A percentile compares a stretch with the other conserved stretches of the same genome.
Conservation (phyloP, 2,113 vertebrate species). For the Nesoenas mayeri region DNA sequence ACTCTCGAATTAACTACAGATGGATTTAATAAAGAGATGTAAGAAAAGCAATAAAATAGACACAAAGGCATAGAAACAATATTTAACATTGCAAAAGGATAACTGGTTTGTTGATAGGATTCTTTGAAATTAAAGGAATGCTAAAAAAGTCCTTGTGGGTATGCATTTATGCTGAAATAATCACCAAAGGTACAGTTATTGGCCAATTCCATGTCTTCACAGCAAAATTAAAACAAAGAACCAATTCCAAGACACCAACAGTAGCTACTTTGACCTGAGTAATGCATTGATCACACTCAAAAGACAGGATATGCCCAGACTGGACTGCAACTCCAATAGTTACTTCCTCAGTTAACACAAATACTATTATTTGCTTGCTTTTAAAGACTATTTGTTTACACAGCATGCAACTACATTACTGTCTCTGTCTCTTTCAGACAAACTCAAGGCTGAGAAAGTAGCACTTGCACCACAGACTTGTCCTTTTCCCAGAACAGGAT, state of each 20-base stretch:
- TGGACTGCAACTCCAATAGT: neutral
- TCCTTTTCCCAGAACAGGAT: neutral
- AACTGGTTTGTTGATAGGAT: neutral
- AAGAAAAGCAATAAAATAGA: neutral
- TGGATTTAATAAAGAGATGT: neutral
- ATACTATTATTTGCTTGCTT: neutral
- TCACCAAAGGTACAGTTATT: neutral
- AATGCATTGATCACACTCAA: neutral
- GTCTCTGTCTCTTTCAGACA: neutral
- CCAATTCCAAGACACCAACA: neutral
- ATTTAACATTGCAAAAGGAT: neutral
- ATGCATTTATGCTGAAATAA: neutral
- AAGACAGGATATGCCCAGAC: neutral
- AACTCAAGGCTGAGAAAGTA: neutral
- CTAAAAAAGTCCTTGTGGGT: neutral
- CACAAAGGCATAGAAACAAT: neutral
- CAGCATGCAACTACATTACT: neutral
- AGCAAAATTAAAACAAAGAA: neutral
- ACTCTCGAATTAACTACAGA: slow-evolving; percentile 85
- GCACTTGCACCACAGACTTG: neutral
- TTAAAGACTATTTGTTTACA: neutral
- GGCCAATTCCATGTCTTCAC: neutral
- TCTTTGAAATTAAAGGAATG: neutral
- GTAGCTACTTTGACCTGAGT: neutral
- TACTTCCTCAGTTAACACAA: neutral